phyloP scores from a whole-genome alignment of 2,113 vertebrate genomes.

The Cercopithecus mona region DNA sequence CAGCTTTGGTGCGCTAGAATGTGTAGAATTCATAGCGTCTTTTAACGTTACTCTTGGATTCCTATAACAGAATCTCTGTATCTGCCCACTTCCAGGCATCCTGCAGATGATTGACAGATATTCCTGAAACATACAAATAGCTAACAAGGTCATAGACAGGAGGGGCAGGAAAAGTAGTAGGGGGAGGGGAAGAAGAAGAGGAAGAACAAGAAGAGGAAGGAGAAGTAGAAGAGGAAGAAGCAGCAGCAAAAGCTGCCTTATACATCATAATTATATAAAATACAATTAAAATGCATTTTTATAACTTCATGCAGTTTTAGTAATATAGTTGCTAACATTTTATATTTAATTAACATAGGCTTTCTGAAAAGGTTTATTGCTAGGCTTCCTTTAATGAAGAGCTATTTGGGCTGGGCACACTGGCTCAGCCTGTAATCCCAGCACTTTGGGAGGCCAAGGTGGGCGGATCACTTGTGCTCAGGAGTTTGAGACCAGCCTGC shows the following conservation, averaged over 20 bases:
- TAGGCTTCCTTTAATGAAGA: slow-evolving; percentile 21
- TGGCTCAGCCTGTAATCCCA: no score
- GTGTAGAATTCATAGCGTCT: background rate
- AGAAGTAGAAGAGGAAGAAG: background rate
- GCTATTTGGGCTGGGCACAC: background rate
- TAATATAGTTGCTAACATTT: background rate
- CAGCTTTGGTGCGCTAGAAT: background rate
- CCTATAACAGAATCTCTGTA: background rate
- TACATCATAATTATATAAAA: background rate
- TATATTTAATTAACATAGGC: background rate
- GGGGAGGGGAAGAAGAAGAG: background rate
- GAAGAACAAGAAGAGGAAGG: background rate
- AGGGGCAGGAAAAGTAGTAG: background rate
- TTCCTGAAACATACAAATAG: background rate
- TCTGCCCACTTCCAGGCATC: background rate
- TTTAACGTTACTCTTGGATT: background rate
- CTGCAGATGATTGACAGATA: background rate
- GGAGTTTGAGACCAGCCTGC: no score
- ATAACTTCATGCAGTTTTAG: background rate
- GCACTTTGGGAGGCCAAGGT: no score
- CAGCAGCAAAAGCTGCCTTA: background rate
- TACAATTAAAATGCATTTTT: background rate
- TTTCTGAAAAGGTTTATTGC: background rate
- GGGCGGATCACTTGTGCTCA: no score
- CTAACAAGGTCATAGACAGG: background rate